Evolutionary conservation across 2,113 vertebrate genomes (phyloP).

Genomic region (Phyllostomus hastatus): DNA sequence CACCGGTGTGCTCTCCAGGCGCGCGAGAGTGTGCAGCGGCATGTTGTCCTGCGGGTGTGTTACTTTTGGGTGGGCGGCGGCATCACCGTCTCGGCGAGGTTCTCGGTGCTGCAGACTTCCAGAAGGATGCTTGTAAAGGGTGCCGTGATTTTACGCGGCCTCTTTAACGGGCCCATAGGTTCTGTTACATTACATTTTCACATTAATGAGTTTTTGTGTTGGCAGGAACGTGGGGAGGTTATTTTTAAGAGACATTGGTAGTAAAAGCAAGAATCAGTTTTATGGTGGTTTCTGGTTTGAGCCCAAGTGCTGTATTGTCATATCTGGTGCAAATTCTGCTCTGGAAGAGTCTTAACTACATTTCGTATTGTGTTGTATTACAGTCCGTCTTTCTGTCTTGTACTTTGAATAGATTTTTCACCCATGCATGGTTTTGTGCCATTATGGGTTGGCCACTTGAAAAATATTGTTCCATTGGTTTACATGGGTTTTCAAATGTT

Average conservation of each 20-base stretch:
- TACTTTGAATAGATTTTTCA: not conserved
- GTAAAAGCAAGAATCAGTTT: not conserved
- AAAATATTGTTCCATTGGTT: not conserved
- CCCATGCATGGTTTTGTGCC: not conserved
- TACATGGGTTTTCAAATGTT: not conserved
- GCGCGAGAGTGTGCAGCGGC: not conserved
- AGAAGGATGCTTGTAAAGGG: not conserved
- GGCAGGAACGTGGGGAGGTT: not conserved
- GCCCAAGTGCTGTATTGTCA: not conserved
- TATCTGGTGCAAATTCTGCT: not conserved
- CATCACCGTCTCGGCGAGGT: not conserved
- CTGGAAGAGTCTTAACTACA: not conserved
- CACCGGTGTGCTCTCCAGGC: too few relatives aligned
- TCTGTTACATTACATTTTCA: not conserved
- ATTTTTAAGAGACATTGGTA: not conserved
- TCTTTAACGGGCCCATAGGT: not conserved
- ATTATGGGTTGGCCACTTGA: not conserved
- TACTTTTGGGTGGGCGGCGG: not conserved
- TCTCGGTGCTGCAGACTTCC: not conserved
- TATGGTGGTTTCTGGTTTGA: not conserved
- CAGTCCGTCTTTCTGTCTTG: not conserved
- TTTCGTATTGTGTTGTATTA: not conserved
- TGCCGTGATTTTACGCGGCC: not conserved
- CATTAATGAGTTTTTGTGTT: not conserved
- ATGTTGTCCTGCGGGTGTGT: not conserved